Base-by-base conservation (phyloP, 2,888 invertebrate species). In the Andrena bicolor region DNA sequence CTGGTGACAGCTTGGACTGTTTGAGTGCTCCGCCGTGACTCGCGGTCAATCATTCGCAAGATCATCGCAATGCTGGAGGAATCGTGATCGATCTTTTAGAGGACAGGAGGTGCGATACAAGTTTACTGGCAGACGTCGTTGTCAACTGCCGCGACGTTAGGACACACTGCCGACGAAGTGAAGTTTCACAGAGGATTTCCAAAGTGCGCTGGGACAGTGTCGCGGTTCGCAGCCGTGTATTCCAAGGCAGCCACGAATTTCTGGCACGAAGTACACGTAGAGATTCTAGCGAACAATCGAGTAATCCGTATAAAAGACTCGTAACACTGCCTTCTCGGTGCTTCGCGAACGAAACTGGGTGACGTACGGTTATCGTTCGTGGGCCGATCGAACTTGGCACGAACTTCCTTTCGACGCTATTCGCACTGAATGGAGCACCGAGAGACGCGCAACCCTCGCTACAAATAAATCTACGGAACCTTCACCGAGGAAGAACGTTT, bases 361-460 rank as follows among this genome's bases (percentile, higher is more conserved):
- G 73, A 82, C 70, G 49, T 82, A 82, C 79, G 81, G 61, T 79
- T 79, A 82, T 79, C 78, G 81, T 53, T 60, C 41, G 20, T 23
- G 63, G n/a, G 20, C 32, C 77, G 80, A 80, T 83, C 77, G 81
- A 81, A 83, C 81, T 83, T 83, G 83, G 82, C 83, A 81, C 72
- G 28, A 48, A 49, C 32, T 70, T 65, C 58, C 64, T 51, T 48
- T 32, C 58, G 30, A 32, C 63, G 26, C 41, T 49, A 48, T 56
- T 71, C 56, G 0, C 32, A 20, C 6, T 30, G 66, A 74, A 66
- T 41, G 77, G 35, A 28, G 16, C 76, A 20, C 35, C 23, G 10
- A n/a, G 28, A 16, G 23, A 7, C 23, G 30, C 23, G 23, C 41
- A 49, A 56, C 7, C 56, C 48, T 35, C 56, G 48, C 8, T 30